A percentile compares a stretch with the other conserved stretches of the same genome.
phyloP scores from a whole-genome alignment of 2,888 invertebrate genomes.

The Spodoptera picta region DNA sequence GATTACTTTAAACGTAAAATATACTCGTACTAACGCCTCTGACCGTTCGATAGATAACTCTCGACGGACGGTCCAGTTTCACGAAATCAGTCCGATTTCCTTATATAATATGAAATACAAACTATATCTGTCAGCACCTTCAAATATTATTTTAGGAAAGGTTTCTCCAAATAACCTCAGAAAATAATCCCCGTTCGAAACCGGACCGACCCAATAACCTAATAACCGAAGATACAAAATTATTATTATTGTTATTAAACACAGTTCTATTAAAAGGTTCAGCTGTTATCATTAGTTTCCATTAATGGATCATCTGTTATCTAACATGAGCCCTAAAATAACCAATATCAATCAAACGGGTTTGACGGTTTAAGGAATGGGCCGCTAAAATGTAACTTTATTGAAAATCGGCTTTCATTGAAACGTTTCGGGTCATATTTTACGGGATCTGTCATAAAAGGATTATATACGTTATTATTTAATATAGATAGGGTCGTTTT shows the following conservation, averaged over 20 bases:
- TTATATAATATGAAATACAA: no score
- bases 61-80: no score
- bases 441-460: constrained; percentile 8
- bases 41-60: no score
- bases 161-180: no score
- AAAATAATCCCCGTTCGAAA: no score
- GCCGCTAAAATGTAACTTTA: constrained; percentile 18
- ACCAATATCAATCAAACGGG: constrained; percentile 44
- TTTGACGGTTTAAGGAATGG: constrained; percentile 10
- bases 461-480: neutral
- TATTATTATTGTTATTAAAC: constrained; percentile 15
- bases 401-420: constrained; percentile 21
- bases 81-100: no score
- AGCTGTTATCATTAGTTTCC: constrained; percentile 22
- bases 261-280: constrained; percentile 14
- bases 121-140: no score
- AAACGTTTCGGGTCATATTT: constrained; percentile 21
- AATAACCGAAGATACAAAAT: constrained; percentile 10
- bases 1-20: no score
- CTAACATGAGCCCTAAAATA: constrained; percentile 31
- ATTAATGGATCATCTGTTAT: constrained; percentile 23
- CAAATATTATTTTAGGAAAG: no score
- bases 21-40: no score
- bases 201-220: no score
- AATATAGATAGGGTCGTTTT: no score